phyloP scores from a whole-genome alignment of 2,113 vertebrate genomes.

The Machaerirhynchus nigripectus region DNA sequence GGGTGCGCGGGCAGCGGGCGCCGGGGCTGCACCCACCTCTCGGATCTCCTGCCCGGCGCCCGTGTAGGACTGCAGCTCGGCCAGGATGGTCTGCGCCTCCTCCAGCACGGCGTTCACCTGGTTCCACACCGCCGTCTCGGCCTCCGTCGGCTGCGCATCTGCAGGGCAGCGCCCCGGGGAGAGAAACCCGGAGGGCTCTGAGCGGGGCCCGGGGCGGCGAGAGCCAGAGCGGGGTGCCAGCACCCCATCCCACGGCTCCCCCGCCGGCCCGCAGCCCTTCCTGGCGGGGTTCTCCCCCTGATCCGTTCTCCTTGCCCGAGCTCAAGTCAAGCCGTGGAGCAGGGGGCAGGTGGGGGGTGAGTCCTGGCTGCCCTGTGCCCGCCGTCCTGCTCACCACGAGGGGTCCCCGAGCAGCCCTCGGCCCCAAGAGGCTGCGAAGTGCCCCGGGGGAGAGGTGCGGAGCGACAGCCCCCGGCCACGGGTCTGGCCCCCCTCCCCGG shows the following conservation, averaged over 20 bases:
- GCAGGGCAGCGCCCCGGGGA: slow-evolving; percentile 37
- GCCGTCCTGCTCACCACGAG: background rate
- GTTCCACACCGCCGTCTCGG: slow-evolving; percentile 91
- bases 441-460: background rate
- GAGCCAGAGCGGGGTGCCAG: background rate
- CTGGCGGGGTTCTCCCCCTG: background rate
- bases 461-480: background rate
- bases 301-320: background rate
- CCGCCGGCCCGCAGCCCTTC: slow-evolving; percentile 1
- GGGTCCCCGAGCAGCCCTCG: background rate
- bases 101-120: slow-evolving; percentile 92
- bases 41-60: slow-evolving; percentile 91
- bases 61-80: slow-evolving; percentile 89
- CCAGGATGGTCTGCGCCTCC: slow-evolving; percentile 87
- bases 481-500: slow-evolving; percentile 2
- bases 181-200: slow-evolving; percentile 53
- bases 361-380: slow-evolving; percentile 4
- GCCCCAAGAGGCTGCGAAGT: background rate
- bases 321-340: background rate
- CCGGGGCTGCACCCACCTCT: slow-evolving; percentile 74
- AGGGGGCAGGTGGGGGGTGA: background rate
- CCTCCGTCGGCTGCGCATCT: slow-evolving; percentile 94
- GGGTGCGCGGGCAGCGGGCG: accelerated
- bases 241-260: background rate
- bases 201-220: background rate